These are phyloP conservation scores for Magallana nippona DNA, from an alignment of 2,888 invertebrate species.

Conservation along the genomic window DNA sequence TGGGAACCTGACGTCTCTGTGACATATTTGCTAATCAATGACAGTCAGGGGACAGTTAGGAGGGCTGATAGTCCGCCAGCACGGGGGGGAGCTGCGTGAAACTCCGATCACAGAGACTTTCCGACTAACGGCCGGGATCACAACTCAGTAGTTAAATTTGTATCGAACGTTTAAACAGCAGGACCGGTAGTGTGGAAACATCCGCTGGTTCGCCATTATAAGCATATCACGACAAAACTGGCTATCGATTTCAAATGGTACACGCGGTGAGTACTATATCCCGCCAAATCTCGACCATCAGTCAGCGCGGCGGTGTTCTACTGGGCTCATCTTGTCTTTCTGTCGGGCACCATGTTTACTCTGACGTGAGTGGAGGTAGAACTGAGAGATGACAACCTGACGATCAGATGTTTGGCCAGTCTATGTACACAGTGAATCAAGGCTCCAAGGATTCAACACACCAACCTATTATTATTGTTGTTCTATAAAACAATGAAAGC, in stretches of 20 bases:
- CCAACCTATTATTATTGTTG: no score
- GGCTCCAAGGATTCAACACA: no score
- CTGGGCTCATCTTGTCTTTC: neutral
- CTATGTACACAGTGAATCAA: no score
- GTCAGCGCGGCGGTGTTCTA: neutral
- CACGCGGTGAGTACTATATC: slow-evolving; percentile 19
- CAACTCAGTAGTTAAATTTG: slow-evolving; percentile 19
- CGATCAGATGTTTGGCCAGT: no score
- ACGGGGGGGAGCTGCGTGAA: neutral
- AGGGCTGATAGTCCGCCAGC: neutral
- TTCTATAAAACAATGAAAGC: no score
- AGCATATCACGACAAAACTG: slow-evolving; percentile 16
- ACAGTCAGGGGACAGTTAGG: neutral
- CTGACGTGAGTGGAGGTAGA: neutral
- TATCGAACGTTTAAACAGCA: slow-evolving; percentile 11
- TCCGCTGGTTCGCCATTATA: slow-evolving; percentile 17
- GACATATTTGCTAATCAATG: slow-evolving; percentile 15
- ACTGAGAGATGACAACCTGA: no score
- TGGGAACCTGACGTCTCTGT: neutral
- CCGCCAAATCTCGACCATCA: slow-evolving; percentile 18
- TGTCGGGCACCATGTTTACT: neutral
- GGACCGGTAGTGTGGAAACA: slow-evolving; percentile 9
- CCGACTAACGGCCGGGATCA: slow-evolving; percentile 1
- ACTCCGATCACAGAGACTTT: neutral
- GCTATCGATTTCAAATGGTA: slow-evolving; percentile 26